Conservation (phyloP, 2,797 vertebrate species). For the Novumbra hubbsi region DNA sequence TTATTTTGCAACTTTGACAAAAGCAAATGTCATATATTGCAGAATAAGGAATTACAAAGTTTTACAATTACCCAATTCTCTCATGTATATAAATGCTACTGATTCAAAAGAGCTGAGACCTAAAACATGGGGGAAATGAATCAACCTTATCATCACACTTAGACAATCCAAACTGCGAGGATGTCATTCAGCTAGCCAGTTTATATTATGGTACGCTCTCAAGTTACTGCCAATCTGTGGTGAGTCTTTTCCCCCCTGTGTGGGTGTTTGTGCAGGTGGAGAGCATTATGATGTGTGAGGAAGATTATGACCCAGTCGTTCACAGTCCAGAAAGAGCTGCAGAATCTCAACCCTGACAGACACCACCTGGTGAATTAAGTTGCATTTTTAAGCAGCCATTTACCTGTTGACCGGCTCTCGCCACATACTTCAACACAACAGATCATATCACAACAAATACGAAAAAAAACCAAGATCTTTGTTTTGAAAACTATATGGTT, state of each 20-base stretch:
- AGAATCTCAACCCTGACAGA: neutral
- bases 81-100: constrained; percentile 20
- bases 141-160: constrained; percentile 40
- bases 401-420: neutral
- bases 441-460: too few species aligned
- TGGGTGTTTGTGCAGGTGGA: constrained; percentile 65
- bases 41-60: neutral
- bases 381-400: neutral
- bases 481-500: too few species aligned
- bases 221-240: constrained; percentile 38
- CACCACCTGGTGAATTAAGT: neutral
- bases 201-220: constrained; percentile 41
- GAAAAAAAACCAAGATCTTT: too few species aligned
- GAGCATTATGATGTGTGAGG: constrained; percentile 51
- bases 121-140: constrained; percentile 25
- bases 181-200: constrained; percentile 30
- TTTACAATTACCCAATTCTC: constrained; percentile 1
- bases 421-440: too few species aligned
- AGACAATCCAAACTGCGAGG: constrained; percentile 25
- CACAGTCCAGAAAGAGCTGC: constrained; percentile 14
- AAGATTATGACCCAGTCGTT: constrained; percentile 44
- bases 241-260: constrained; percentile 16
- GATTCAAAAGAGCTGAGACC: constrained; percentile 20
- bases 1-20: neutral
- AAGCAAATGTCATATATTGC: constrained; percentile 5